phyloP scores from a whole-genome alignment of 2,888 invertebrate genomes.

The Drosophila helvetica region DNA sequence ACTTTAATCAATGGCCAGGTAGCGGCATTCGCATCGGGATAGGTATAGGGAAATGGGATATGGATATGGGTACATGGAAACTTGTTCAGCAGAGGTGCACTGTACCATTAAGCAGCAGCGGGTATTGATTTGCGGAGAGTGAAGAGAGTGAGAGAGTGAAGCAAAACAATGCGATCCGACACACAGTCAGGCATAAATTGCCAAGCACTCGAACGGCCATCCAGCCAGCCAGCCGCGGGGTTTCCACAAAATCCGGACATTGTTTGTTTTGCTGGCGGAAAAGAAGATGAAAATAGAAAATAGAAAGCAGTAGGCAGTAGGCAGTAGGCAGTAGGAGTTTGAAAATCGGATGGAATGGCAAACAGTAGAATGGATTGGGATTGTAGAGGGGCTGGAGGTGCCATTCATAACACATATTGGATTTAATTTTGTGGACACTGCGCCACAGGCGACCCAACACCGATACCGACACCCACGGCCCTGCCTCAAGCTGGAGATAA shows the following conservation, averaged over 20 bases:
- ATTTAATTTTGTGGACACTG: constrained; percentile 67
- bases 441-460: constrained; percentile 37
- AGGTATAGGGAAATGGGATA: constrained; percentile 4
- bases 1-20: constrained; percentile 75
- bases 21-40: constrained; percentile 13
- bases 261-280: constrained; percentile 41
- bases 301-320: neutral
- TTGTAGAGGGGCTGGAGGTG: constrained; percentile 8
- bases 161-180: constrained; percentile 23
- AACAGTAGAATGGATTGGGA: neutral
- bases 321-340: no score
- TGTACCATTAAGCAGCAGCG: constrained; percentile 59
- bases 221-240: constrained; percentile 43
- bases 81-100: constrained; percentile 44
- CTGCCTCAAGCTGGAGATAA: constrained; percentile 21
- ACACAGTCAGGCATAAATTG: constrained; percentile 46
- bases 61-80: constrained; percentile 8
- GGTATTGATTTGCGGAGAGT: constrained; percentile 55
- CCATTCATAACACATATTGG: constrained; percentile 73
- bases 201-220: constrained; percentile 27
- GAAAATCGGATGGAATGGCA: neutral
- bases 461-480: neutral
- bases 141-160: constrained; percentile 5
- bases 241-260: constrained; percentile 36
- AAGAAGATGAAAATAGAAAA: constrained; percentile 31